Base-by-base conservation (phyloP, 2,797 vertebrate species). In the Anas bahamensis region DNA sequence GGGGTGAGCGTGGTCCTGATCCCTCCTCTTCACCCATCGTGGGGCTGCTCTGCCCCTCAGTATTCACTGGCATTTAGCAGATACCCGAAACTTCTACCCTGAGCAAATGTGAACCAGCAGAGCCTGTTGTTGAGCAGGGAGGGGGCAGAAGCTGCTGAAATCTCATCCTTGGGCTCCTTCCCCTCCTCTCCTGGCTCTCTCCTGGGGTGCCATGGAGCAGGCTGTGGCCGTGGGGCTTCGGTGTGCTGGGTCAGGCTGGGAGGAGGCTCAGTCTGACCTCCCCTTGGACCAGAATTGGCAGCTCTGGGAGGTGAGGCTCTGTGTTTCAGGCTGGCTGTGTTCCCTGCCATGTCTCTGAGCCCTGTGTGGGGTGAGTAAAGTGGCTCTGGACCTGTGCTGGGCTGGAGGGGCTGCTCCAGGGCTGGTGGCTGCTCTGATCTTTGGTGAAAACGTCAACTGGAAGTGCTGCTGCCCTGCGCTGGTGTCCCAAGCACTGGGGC, bases 41-140 rank as follows among this genome's bases (percentile, higher is more conserved):
- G 56, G 79, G 76, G 78, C n/a, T 84, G 18, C 64, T 68, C 41
- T 11, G 21, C 31, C 64, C 7, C 53, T 74, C 68, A 86, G 90
- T 94, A 93, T 89, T 90, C 77, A 83, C 57, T 37, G n/a, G 75
- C 29, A 3, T 93, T 91, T 57, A 79, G 90, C 44, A 55, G 74
- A 88, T 81, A 77, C 69, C 68, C 18, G 21, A 35, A 74, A 69
- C 63, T 41, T 89, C 68, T 26, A 91, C 77, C 78, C 78, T 21
- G 31, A 64, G 74, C 37, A 46, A 89, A 78, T 84, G 86, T 89
- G 95, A 93, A 78, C 28, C 1, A 18, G 26, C 17, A 76, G 78
- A 56, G 73, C 83, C 69, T 12, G 66, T 48, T 72, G 21, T 24
- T 21, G 68, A 10, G 11, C 63, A 75, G 39, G n/a, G 61, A 76